Conservation (phyloP, 92 coral and sea anemone species). For the Ricordea florida region DNA sequence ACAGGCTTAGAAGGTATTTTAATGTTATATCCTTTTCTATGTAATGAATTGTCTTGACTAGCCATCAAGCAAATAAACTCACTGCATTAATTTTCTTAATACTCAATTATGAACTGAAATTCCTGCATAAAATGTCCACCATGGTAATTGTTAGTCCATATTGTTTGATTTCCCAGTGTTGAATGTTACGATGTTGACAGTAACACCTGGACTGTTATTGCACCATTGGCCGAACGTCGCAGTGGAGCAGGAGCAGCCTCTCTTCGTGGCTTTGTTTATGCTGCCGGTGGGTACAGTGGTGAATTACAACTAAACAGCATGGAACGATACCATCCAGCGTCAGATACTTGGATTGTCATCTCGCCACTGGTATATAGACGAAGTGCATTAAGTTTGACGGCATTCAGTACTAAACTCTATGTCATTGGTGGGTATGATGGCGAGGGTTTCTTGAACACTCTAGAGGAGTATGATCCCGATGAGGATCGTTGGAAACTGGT, state of each 20-base stretch:
- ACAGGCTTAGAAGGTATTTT: conserved; percentile 72
- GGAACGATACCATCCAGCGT: conserved; percentile 65
- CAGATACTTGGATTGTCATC: conserved; percentile 70
- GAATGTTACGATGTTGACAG: conserved; percentile 67
- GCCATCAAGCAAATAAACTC: too few species aligned
- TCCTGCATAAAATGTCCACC: too few species aligned
- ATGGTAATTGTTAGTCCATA: too few species aligned
- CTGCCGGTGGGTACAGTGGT: conserved; percentile 78
- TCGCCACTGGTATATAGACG: conserved; percentile 58
- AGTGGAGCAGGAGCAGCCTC: conserved; percentile 83
- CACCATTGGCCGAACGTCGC: conserved; percentile 70
- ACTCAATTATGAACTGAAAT: too few species aligned
- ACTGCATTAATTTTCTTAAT: too few species aligned
- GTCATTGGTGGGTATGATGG: conserved; percentile 89
- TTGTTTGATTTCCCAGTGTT: conserved; percentile 38
- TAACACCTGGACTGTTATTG: conserved; percentile 63
- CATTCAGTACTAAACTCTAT: conserved; percentile 55
- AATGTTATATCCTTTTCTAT: too few species aligned
- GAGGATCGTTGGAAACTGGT: conserved; percentile 70
- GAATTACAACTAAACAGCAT: conserved; percentile 72
- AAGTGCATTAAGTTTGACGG: conserved; percentile 79
- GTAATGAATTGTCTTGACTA: too few species aligned
- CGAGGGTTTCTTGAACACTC: conserved; percentile 68
- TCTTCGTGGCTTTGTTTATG: conserved; percentile 41
- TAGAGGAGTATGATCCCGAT: conserved; percentile 72